These are phyloP conservation scores for Myotis vivesi DNA, from an alignment of 2,797 vertebrate species.

Conservation along the genomic window DNA sequence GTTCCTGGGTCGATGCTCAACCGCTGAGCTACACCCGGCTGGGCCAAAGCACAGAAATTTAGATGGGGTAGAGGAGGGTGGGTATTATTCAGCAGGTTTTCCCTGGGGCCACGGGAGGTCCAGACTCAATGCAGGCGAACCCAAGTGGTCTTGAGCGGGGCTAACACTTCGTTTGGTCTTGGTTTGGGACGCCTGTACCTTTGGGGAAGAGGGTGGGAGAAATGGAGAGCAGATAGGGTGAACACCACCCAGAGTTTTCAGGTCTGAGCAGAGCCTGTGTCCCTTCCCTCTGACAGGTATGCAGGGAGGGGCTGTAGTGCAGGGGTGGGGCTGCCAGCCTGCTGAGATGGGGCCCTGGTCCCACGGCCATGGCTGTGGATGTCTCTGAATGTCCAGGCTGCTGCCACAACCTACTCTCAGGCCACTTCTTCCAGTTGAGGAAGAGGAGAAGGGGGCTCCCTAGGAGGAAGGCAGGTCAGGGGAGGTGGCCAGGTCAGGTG, in stretches of 20 bases:
- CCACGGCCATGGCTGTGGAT: rapidly evolving
- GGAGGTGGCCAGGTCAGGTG: constrained; percentile 27
- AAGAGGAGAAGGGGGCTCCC: neutral
- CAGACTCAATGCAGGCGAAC: neutral
- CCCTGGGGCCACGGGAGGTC: neutral
- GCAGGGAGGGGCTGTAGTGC: neutral
- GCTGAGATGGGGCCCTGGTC: neutral
- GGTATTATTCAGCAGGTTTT: neutral
- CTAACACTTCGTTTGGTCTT: neutral
- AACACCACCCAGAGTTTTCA: neutral
- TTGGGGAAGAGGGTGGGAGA: neutral
- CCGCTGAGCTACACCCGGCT: no score
- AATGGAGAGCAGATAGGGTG: neutral
- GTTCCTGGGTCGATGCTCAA: no score
- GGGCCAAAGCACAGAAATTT: neutral
- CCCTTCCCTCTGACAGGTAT: constrained; percentile 15
- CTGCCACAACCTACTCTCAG: neutral
- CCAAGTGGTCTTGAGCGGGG: neutral
- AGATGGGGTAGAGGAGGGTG: neutral
- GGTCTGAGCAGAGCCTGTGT: neutral
- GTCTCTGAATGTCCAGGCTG: neutral
- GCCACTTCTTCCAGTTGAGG: neutral
- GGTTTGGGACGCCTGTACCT: neutral
- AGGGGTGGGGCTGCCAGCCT: neutral
- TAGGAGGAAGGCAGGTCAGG: neutral